These are phyloP conservation scores for Laothoe populi DNA, from an alignment of 2,888 invertebrate species.

Conservation along the genomic window DNA sequence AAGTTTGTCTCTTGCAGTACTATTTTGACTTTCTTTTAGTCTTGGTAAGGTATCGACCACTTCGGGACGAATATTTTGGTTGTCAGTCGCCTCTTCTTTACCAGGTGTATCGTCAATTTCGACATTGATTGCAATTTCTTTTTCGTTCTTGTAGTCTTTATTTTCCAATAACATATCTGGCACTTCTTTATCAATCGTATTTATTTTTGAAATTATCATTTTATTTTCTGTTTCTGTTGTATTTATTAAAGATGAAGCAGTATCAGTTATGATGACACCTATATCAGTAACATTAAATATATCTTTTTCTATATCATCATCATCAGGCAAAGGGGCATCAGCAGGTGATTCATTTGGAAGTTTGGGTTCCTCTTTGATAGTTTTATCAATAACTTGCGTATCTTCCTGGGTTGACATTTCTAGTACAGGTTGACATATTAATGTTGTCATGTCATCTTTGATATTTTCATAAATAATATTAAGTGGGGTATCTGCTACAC, in stretches of 20 bases:
- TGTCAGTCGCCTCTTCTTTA: neutral
- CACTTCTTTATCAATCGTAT: neutral
- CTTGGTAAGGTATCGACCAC: too few species aligned
- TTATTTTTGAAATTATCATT: neutral
- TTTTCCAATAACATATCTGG: neutral
- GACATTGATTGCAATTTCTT: neutral
- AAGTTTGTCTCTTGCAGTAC: too few species aligned
- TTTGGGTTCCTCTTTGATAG: too few species aligned
- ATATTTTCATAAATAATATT: neutral
- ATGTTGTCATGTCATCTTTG: neutral
- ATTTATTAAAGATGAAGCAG: neutral
- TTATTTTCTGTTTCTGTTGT: neutral
- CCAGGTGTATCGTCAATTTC: neutral
- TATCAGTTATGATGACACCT: conserved; percentile 9
- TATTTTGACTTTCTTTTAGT: neutral
- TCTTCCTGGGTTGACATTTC: neutral
- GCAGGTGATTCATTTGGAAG: conserved; percentile 35
- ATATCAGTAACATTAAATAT: conserved; percentile 25
- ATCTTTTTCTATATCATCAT: conserved; percentile 54
- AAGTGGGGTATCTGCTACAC: neutral
- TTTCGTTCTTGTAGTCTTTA: neutral
- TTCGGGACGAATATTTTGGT: neutral
- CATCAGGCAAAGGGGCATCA: conserved; percentile 60
- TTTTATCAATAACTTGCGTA: neutral
- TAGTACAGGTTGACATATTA: neutral